Evolutionary conservation across 2,888 invertebrate genomes (phyloP).

Genomic region (Willowsia nigromaculata): DNA sequence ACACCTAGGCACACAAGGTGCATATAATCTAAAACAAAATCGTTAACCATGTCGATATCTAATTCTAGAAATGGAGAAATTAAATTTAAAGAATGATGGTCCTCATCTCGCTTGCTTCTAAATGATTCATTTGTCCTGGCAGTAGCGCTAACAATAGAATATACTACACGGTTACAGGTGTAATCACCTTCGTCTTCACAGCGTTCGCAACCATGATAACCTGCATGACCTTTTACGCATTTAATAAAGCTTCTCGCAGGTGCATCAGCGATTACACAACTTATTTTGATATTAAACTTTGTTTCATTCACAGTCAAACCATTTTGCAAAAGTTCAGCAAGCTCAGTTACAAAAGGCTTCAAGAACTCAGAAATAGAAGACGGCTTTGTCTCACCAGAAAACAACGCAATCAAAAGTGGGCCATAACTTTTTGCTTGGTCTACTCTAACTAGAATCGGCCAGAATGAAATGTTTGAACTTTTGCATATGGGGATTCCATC

Average conservation of each 20-base stretch:
- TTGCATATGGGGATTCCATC: slow-evolving; percentile 61
- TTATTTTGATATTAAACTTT: slow-evolving; percentile 24
- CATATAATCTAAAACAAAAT: slow-evolving; percentile 79
- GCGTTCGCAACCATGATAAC: slow-evolving; percentile 62
- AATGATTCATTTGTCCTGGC: not conserved
- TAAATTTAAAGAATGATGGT: not conserved
- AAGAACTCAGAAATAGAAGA: slow-evolving; percentile 17
- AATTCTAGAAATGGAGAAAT: slow-evolving; percentile 73
- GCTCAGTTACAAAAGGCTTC: slow-evolving; percentile 28
- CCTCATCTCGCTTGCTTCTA: not conserved
- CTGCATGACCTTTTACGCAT: slow-evolving; percentile 48
- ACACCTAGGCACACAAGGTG: slow-evolving; percentile 79
- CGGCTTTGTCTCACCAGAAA: slow-evolving; percentile 55
- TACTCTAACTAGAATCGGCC: slow-evolving; percentile 53
- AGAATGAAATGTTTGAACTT: slow-evolving; percentile 54
- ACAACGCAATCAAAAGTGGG: slow-evolving; percentile 32
- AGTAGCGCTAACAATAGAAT: not conserved
- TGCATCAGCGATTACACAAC: slow-evolving; percentile 63
- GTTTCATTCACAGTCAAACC: slow-evolving; percentile 29
- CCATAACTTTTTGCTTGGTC: not conserved
- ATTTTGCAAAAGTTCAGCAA: not conserved
- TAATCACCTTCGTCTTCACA: slow-evolving; percentile 50
- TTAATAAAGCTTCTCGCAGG: slow-evolving; percentile 69
- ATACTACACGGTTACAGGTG: not conserved
- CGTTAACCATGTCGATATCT: slow-evolving; percentile 77